Evolutionary conservation across 2,113 vertebrate species (phyloP).

Genomic region (Scolopax mira): DNA sequence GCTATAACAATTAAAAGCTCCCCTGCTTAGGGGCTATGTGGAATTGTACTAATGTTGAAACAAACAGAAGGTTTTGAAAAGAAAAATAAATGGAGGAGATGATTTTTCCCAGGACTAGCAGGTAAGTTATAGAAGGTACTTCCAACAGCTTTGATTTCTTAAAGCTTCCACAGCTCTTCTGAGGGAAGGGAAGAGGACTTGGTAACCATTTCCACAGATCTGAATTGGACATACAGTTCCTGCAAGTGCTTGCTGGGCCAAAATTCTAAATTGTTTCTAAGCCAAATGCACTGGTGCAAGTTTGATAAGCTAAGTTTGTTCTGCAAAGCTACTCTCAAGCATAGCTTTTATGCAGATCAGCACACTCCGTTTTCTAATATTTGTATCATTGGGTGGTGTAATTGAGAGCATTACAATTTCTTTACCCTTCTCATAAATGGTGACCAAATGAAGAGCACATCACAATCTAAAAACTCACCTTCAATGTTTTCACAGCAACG

Average conservation of each 20-base stretch:
- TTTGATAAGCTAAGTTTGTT: not conserved
- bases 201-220: not conserved
- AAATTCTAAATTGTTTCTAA: not conserved
- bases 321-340: not conserved
- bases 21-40: not conserved
- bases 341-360: not conserved
- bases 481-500: constrained; percentile 96
- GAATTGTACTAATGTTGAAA: not conserved
- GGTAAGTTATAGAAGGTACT: not conserved
- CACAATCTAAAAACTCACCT: constrained; percentile 75
- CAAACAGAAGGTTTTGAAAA: not conserved
- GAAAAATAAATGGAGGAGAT: not conserved
- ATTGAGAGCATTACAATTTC: not conserved
- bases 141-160: not conserved
- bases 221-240: not conserved
- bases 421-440: not conserved
- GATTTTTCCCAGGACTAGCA: not conserved
- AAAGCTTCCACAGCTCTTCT: not conserved
- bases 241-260: not conserved
- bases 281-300: not conserved
- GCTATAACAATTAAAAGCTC: not conserved
- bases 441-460: not conserved
- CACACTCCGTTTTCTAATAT: not conserved
- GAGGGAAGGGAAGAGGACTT: not conserved
- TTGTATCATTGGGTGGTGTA: not conserved